Conservation (phyloP, 2,797 vertebrate species). For the Mus caroli region DNA sequence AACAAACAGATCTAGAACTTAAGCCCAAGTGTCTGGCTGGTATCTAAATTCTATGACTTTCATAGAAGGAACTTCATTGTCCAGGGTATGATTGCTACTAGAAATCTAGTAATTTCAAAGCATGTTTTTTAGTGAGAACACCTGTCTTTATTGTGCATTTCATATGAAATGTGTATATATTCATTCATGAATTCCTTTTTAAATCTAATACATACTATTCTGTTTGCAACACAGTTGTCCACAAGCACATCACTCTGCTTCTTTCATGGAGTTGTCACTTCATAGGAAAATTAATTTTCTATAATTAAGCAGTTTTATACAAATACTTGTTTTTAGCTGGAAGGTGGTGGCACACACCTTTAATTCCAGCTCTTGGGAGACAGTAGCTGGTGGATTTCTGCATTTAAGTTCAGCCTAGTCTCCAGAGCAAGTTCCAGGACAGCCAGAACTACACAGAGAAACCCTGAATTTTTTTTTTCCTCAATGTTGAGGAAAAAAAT, state of each 20-base stretch:
- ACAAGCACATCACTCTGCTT: background rate
- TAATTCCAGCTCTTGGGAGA: background rate
- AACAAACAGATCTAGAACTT: background rate
- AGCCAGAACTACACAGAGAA: background rate
- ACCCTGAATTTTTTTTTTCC: background rate
- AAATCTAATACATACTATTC: constrained; percentile 8
- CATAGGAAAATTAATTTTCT: background rate
- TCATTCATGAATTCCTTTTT: background rate
- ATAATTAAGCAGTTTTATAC: constrained; percentile 14
- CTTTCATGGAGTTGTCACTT: constrained; percentile 25
- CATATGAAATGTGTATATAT: constrained; percentile 15
- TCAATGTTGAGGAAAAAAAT: background rate
- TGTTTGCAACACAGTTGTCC: background rate
- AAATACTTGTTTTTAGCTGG: background rate
- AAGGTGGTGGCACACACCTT: background rate
- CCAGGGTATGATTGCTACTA: background rate
- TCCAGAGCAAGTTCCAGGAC: background rate
- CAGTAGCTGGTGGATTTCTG: background rate
- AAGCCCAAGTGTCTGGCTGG: constrained; percentile 16
- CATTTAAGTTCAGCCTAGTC: background rate
- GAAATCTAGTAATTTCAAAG: constrained; percentile 30
- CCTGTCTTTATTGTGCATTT: constrained; percentile 52
- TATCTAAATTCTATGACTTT: constrained; percentile 42
- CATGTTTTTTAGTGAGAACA: constrained; percentile 6
- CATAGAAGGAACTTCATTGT: background rate